Percentiles rank a stretch among this genome's conserved stretches.
Evolutionary conservation across 2,797 vertebrate species (phyloP).

Genomic region (Xerus rutilus): DNA sequence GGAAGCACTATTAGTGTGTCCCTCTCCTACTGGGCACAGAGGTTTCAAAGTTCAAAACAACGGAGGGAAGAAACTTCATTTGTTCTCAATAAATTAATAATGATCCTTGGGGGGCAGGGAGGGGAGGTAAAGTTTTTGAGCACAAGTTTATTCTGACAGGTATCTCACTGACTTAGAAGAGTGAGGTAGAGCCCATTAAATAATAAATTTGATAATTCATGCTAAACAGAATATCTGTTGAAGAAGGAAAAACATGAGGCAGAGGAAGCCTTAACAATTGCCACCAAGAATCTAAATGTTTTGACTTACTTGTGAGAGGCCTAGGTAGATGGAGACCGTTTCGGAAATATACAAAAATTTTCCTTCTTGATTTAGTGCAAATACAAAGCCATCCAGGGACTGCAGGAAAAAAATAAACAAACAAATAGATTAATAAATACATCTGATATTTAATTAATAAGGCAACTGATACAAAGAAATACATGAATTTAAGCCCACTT

Average conservation of each 20-base stretch:
- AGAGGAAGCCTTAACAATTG: conserved; percentile 24
- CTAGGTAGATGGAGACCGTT: conserved; percentile 99
- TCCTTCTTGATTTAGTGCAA: conserved; percentile 99
- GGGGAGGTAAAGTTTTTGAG: conserved; percentile 80
- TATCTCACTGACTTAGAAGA: conserved; percentile 75
- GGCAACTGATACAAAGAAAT: conserved; percentile 57
- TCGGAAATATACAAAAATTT: conserved; percentile 99
- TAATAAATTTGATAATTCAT: conserved; percentile 76
- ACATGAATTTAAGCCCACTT: conserved; percentile 48
- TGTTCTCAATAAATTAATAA: conserved; percentile 91
- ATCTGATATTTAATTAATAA: conserved; percentile 43
- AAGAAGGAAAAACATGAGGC: conserved; percentile 63
- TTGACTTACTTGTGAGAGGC: conserved; percentile 98
- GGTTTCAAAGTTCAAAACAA: conserved; percentile 92
- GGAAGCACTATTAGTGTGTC: conserved; percentile 89
- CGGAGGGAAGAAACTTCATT: conserved; percentile 89
- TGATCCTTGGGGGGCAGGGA: conserved; percentile 77
- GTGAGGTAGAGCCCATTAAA: conserved; percentile 70
- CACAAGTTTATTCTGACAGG: conserved; percentile 76
- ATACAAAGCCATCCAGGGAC: conserved; percentile 99
- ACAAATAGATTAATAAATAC: conserved; percentile 78
- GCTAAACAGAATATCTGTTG: conserved; percentile 68
- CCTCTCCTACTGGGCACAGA: conserved; percentile 88
- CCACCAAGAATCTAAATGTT: conserved; percentile 76
- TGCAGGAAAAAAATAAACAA: conserved; percentile 85